Evolutionary conservation across 1,140 invertebrate genomes (phyloP), one percentile per base, ranked within the genome.

Genomic region (Zaprionus kolodkinae): DNA sequence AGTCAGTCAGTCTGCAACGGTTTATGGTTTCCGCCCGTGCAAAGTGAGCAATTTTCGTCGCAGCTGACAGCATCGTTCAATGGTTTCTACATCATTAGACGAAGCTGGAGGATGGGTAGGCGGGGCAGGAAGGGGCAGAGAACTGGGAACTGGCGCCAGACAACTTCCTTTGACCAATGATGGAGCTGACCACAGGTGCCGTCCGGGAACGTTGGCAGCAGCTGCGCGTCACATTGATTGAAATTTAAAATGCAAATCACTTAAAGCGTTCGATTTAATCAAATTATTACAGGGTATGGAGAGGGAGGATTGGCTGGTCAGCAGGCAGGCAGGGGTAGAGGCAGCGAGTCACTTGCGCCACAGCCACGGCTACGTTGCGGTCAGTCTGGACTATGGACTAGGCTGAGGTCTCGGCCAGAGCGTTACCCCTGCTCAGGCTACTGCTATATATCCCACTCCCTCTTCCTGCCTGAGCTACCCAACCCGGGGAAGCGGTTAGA

Each of bases 241-340:
- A 88, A 89, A 88, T 89, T 89, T 89, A 76, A 89, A 89, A 89
- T 89, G 85, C 85, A 89, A 89, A 89, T 89, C 86, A 89, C 85
- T 89, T 85, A 90, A 85, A 89, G 78, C 81, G 85, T 89, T 81
- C 81, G 84, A 89, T 89, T 89, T 90, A 89, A 89, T 89, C 81
- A 89, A 90, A 89, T 89, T 89, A 89, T 84, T 90, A 76, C 78
- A 85, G 77, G 56, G 75, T 79, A 38, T 13, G 6, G 45, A 33
- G 11, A 9, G 9, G 11, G 17, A 3, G 38, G 6, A 40, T n/a
- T 40, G 38, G 38, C 38, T 40, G 13, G 15, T 4, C 25, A 27
- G 25, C 43, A 17, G n/a, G 10, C 3, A 12, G 17, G 21, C 0
- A 9, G 12, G 11, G 10, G 21, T 1, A 33, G 12, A 15, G 7